Base-by-base conservation (phyloP, 2,888 invertebrate genomes). In the Morpho achilles region DNA sequence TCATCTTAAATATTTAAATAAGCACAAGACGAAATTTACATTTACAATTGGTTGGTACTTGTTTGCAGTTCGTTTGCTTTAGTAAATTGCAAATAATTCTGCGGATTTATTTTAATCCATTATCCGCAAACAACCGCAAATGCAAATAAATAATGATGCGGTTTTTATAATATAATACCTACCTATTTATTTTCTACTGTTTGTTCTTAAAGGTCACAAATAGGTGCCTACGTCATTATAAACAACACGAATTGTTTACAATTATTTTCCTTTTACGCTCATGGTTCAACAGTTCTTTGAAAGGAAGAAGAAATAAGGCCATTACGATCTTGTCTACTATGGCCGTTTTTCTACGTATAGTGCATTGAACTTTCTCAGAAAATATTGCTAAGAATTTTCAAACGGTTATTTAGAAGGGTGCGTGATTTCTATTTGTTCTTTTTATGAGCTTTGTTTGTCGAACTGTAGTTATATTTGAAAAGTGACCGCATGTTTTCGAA, bases 341-440 rank as follows among this genome's bases (percentile, higher is more conserved):
- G 54, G 57, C 23, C 50, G 50, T 58, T 48, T 32, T 61, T 58
- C 56, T 48, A 58, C 41, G 59, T 63, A 58, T 41, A 56, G 62
- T 53, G 52, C 61, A 42, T 51, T 62, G 62, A 62, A 62, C 64
- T 59, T 62, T 64, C 62, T 57, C 53, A 61, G 63, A 61, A 63
- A 54, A 56, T 62, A 50, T 53, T 45, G 42, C 44, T 51, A 44
- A 58, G 47, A 39, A 41, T 53, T 48, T 51, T 56, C 50, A 47
- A 60, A 55, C 53, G 50, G 53, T 53, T 52, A 56, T 50, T 51
- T 50, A 6, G n/a, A 56, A 51, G 48, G 59, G 53, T 51, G 2
- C 10, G 8, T 48, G 46, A 8, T 53, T 50, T 60, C 53, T 53
- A 22, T 60, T 60, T 58, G 56, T 22, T 49, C 51, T 56, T 56